Evolutionary conservation across 2,888 invertebrate species (phyloP).

Genomic region (Sphecodes monilicornis): DNA sequence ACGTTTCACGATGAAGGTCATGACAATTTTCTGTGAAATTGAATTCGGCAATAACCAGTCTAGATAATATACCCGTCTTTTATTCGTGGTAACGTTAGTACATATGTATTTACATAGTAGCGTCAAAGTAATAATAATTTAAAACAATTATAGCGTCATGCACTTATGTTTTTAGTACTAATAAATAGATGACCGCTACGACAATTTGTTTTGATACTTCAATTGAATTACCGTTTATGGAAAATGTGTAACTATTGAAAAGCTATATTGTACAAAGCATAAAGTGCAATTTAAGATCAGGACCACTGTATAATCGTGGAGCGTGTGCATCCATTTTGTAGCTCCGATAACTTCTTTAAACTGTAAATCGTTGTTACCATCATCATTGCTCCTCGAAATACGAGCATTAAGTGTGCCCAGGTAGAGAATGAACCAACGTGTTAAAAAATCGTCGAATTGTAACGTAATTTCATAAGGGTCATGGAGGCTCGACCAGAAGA

Average conservation of each 20-base stretch:
- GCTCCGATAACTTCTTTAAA: not conserved
- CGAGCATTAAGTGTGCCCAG: not conserved
- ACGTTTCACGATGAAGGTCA: not conserved
- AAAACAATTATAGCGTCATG: not conserved
- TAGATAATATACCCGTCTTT: not conserved
- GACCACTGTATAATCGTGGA: not conserved
- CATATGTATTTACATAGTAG: too few species aligned
- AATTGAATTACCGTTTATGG: not conserved
- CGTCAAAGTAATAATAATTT: not conserved
- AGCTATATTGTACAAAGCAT: not conserved
- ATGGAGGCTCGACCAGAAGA: not conserved
- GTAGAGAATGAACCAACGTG: not conserved
- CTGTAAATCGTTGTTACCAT: not conserved
- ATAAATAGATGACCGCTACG: not conserved
- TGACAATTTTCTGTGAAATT: constrained; percentile 1
- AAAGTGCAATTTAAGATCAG: not conserved
- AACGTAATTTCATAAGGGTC: constrained; percentile 8
- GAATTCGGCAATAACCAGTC: not conserved
- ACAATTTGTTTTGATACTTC: not conserved
- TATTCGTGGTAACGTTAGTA: not conserved
- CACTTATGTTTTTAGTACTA: not conserved
- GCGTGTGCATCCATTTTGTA: not conserved
- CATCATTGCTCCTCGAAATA: too few species aligned
- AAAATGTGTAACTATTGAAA: not conserved
- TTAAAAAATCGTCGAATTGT: not conserved